A percentile compares a stretch with the other conserved stretches of the same genome.
phyloP scores from a whole-genome alignment of 2,113 vertebrate species.

The Chiloscyllium plagiosum region DNA sequence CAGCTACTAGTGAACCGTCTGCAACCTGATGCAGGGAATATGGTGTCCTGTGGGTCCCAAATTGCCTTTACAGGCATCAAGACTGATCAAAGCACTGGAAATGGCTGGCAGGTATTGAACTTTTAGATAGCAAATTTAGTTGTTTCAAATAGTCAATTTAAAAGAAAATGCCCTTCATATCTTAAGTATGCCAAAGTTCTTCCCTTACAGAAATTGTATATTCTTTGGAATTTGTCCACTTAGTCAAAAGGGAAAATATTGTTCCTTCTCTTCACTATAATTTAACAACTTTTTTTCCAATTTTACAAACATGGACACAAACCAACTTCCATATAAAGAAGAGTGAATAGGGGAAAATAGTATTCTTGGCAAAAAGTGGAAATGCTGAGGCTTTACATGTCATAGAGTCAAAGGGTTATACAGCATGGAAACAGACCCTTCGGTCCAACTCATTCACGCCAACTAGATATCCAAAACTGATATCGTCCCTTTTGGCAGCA shows the following conservation, averaged over 20 bases:
- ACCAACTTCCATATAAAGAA: not conserved
- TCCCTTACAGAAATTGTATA: not conserved
- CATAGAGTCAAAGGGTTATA: too few species aligned
- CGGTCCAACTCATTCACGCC: too few species aligned
- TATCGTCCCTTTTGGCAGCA: too few species aligned
- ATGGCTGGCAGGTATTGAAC: not conserved
- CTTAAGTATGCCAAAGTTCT: not conserved
- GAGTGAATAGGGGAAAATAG: not conserved
- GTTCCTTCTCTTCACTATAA: slow-evolving; percentile 3
- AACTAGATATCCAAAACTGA: too few species aligned
- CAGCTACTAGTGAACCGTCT: not conserved
- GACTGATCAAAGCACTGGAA: not conserved
- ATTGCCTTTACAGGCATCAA: not conserved
- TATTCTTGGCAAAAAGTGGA: not conserved
- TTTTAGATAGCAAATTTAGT: not conserved
- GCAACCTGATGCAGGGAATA: slow-evolving; percentile 17
- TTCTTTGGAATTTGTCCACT: not conserved
- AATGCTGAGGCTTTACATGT: not conserved
- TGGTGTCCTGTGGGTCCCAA: not conserved
- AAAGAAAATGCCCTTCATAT: not conserved
- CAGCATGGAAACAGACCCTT: too few species aligned
- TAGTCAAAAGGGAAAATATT: not conserved
- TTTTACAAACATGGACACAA: not conserved
- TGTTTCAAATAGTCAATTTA: not conserved
- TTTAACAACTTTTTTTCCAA: not conserved